Evolutionary conservation across 2,113 vertebrate genomes (phyloP), one percentile per base, ranked within the genome.

Genomic region (Forbesichthys papilliferus): DNA sequence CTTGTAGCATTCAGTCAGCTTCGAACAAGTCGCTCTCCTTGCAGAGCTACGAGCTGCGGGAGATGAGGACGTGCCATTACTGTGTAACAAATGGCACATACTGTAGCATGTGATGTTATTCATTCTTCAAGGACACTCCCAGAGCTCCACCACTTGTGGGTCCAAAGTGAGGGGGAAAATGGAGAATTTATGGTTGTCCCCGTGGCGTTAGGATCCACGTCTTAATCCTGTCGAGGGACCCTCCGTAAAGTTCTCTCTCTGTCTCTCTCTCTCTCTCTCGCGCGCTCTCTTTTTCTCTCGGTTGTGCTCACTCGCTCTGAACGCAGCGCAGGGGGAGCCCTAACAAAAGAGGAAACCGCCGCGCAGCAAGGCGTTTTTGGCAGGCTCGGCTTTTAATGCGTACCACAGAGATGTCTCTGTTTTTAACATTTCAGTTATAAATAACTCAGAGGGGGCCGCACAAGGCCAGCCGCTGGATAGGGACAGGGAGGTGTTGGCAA

Each of bases 391-490:
- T 83, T 74, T 74, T 88, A 87, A 88, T 73, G 78, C 66, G 76
- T 55, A 68, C 73, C 69, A 77, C 84, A 84, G 86, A 87, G 75
- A 80, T 69, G 73, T 71, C 78, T 86, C 88, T 90, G 90, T 87
- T 92, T 92, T 87, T 86, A 83, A 85, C 86, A 84, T 91, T 88
- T 80, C 73, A 71, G 83, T 80, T 89, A 89, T 89, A 90, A 88
- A 90, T 90, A 91, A 83, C 48, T 7, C 68, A 67, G 6, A 59
- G 72, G 68, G 66, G 68, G 66, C 66, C 11, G 12, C 75, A 48
- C 80, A 57, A 81, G 81, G 82, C 86, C 82, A 64, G 61, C 46
- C 69, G 78, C 82, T 84, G 75, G 84, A 82, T 81, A 84, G 85
- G 77, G 85, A 84, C 80, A 27, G 74, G 66, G 86, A 84, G 82